phyloP scores from a whole-genome alignment of 2,888 invertebrate species.

The Drosophila tanythrix region DNA sequence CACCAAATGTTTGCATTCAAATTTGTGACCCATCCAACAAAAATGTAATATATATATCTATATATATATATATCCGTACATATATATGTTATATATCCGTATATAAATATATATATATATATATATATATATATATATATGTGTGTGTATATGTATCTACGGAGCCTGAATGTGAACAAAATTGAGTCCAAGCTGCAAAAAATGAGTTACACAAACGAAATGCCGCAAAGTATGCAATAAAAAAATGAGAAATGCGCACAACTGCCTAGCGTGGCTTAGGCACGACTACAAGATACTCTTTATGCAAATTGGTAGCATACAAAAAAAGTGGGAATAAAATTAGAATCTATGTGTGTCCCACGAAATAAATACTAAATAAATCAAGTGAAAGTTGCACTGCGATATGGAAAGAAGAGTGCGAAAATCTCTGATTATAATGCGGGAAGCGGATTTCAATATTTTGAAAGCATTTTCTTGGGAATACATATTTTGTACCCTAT shows the following conservation, averaged over 20 bases:
- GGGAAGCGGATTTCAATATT: background rate
- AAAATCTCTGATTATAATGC: background rate
- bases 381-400: background rate
- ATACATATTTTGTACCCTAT: background rate
- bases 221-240: slow-evolving; percentile 77
- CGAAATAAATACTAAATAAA: background rate
- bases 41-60: background rate
- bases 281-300: slow-evolving; percentile 10
- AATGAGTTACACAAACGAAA: slow-evolving; percentile 68
- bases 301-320: rapidly evolving
- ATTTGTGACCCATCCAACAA: slow-evolving; percentile 60
- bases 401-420: background rate
- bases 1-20: slow-evolving; percentile 69
- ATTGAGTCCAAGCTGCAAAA: slow-evolving; percentile 49
- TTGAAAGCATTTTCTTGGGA: background rate
- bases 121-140: background rate
- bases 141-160: background rate
- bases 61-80: background rate
- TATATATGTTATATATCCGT: background rate
- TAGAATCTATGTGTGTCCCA: too few species aligned
- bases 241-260: slow-evolving; percentile 33
- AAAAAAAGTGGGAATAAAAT: background rate
- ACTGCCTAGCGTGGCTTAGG: background rate
- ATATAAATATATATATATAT: background rate
- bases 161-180: slow-evolving; percentile 11